Conservation (phyloP, 1,140 invertebrate species). For the Pissodes strobi region DNA sequence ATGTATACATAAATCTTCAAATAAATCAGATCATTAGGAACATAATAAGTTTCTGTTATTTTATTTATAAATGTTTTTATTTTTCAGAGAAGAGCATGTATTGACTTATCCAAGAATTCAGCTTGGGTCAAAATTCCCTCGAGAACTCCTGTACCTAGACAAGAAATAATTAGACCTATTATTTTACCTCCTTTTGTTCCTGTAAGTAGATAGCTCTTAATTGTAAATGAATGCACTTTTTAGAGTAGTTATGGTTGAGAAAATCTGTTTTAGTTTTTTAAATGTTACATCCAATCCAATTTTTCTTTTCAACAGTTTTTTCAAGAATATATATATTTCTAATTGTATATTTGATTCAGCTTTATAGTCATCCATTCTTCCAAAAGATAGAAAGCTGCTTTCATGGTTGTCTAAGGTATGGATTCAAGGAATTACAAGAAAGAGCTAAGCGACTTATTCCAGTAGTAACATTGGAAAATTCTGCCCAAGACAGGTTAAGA, state of each 20-base stretch:
- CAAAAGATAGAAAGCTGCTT: slow-evolving; percentile 61
- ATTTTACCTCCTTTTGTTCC: slow-evolving; percentile 18
- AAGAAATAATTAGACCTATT: too few relatives aligned
- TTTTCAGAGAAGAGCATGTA: too few relatives aligned
- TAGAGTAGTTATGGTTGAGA: background rate
- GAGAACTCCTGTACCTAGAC: too few relatives aligned
- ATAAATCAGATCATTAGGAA: too few relatives aligned
- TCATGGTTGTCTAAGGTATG: slow-evolving; percentile 66
- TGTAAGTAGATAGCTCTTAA: slow-evolving; percentile 11
- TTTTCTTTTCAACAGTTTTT: background rate
- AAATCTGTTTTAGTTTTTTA: too few relatives aligned
- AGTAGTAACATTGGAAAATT: slow-evolving; percentile 62
- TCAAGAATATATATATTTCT: slow-evolving; percentile 28
- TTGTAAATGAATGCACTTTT: background rate
- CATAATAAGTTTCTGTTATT: too few relatives aligned
- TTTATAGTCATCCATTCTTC: slow-evolving; percentile 58
- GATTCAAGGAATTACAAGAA: slow-evolving; percentile 64
- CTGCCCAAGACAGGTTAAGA: slow-evolving; percentile 65
- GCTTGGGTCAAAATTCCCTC: too few relatives aligned
- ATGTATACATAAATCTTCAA: too few relatives aligned
- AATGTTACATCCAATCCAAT: background rate
- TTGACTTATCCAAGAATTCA: too few relatives aligned
- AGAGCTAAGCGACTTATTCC: slow-evolving; percentile 66
- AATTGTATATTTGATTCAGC: too few relatives aligned
- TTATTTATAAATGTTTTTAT: too few relatives aligned